phyloP scores from a whole-genome alignment of 2,797 vertebrate species.

The Otolemur crassicaudatus region DNA sequence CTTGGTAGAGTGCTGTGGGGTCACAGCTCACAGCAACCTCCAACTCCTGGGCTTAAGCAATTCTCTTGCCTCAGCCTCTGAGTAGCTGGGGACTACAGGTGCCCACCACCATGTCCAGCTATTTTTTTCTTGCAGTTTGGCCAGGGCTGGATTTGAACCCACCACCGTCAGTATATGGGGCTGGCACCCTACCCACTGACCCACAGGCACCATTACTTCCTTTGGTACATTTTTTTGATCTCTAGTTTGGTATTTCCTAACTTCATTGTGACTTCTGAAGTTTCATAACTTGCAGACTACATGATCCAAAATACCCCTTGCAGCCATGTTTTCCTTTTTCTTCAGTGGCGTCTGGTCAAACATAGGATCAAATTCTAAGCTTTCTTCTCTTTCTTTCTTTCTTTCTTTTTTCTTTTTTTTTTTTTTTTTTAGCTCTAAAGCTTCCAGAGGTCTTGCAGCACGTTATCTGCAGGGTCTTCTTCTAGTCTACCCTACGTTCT shows the following conservation, averaged over 20 bases:
- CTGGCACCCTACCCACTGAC: too few species aligned
- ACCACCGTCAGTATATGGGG: too few species aligned
- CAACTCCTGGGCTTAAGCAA: too few species aligned
- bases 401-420: neutral
- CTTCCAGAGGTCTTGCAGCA: constrained; percentile 47
- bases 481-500: constrained; percentile 29
- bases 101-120: too few species aligned
- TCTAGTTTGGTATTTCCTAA: constrained; percentile 21
- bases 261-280: neutral
- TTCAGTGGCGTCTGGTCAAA: constrained; percentile 58
- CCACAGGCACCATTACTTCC: neutral
- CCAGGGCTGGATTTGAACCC: too few species aligned
- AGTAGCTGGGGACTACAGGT: too few species aligned
- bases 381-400: constrained; percentile 38
- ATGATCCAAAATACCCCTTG: neutral
- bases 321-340: neutral
- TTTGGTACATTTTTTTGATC: neutral
- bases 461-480: constrained; percentile 47
- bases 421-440: constrained; percentile 69
- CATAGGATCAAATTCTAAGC: neutral
- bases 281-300: neutral
- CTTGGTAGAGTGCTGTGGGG: too few species aligned
- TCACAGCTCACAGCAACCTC: too few species aligned
- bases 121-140: too few species aligned
- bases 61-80: too few species aligned